Percentiles rank a stretch among this genome's conserved stretches.
phyloP scores from a whole-genome alignment of 1,140 invertebrate genomes.

The Pseudomyrmex flavicornis region DNA sequence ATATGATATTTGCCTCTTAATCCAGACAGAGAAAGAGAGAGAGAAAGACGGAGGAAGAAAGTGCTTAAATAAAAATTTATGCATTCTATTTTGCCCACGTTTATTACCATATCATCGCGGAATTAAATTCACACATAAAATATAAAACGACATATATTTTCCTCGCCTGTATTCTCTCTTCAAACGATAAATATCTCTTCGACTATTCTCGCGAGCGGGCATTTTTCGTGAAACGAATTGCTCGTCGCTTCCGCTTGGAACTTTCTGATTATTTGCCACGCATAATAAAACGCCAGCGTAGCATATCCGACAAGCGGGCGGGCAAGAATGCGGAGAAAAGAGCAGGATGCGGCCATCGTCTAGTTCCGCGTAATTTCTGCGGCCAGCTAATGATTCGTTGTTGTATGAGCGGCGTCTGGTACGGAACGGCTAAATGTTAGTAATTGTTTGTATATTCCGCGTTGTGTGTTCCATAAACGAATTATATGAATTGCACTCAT shows the following conservation, averaged over 20 bases:
- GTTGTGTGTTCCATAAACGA: slow-evolving; percentile 28
- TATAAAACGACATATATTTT: no score
- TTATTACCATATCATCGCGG: not conserved
- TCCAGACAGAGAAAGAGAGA: no score
- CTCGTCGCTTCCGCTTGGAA: slow-evolving; percentile 33
- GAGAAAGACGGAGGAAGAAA: not conserved
- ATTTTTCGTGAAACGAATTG: slow-evolving; percentile 16
- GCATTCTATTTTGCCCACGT: no score
- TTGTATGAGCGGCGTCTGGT: not conserved
- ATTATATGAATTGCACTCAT: slow-evolving; percentile 41
- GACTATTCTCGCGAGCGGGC: not conserved
- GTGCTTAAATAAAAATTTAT: slow-evolving; percentile 42
- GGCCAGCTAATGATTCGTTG: slow-evolving; percentile 43
- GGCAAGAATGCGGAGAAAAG: not conserved
- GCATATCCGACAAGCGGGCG: slow-evolving; percentile 32
- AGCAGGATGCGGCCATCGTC: slow-evolving; percentile 48
- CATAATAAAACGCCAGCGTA: slow-evolving; percentile 47
- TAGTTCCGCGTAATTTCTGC: slow-evolving; percentile 56
- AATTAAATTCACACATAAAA: slow-evolving; percentile 5
- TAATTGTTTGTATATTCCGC: slow-evolving; percentile 51
- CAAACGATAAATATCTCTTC: not conserved
- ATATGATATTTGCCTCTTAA: no score
- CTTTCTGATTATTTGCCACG: slow-evolving; percentile 51
- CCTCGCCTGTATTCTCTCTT: no score
- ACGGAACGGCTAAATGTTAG: slow-evolving; percentile 38